These are phyloP conservation scores for Ariopsis seemanni DNA, from an alignment of 2,113 vertebrate species.

Conservation along the genomic window DNA sequence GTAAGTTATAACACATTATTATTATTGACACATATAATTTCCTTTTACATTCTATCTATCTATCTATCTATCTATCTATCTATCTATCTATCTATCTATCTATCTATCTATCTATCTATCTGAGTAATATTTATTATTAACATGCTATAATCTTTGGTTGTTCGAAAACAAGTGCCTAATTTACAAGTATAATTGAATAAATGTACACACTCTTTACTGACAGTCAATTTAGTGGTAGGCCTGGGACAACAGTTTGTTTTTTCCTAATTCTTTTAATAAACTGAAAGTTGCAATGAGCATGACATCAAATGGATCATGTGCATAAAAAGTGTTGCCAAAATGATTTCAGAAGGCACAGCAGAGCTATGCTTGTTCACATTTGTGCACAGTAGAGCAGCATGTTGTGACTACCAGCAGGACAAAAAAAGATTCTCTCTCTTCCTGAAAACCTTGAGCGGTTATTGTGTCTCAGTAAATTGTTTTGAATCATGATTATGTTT, in stretches of 20 bases:
- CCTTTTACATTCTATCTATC: background rate
- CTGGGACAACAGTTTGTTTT: background rate
- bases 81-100: too few species aligned
- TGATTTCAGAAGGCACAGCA: conserved; percentile 29
- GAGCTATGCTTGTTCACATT: background rate
- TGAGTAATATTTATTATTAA: background rate
- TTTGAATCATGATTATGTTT: background rate
- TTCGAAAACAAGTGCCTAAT: background rate
- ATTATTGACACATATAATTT: background rate
- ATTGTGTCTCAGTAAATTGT: background rate
- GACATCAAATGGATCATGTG: background rate
- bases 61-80: too few species aligned
- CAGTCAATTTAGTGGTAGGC: background rate
- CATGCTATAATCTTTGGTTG: background rate
- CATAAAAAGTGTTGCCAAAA: background rate
- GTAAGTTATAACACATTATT: background rate
- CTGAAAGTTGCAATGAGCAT: background rate
- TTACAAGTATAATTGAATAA: background rate
- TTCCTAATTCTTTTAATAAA: conserved; percentile 6
- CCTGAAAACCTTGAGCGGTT: background rate
- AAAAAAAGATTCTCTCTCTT: background rate
- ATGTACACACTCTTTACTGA: background rate
- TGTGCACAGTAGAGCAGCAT: conserved; percentile 14
- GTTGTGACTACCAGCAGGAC: conserved; percentile 1
- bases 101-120: background rate